phyloP scores from a whole-genome alignment of 2,797 vertebrate genomes.

The Cirrhinus molitorella region DNA sequence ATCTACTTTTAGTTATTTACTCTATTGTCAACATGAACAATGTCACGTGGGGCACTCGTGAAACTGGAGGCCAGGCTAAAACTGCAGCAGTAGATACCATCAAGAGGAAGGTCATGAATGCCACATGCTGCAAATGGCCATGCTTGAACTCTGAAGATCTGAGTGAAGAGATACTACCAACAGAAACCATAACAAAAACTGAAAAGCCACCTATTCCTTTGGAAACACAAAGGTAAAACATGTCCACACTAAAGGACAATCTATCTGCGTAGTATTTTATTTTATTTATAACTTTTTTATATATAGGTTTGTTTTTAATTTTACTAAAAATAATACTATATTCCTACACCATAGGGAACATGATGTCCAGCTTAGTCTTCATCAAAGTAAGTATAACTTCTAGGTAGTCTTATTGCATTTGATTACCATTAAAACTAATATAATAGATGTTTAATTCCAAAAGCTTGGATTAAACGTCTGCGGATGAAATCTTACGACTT shows the following conservation, averaged over 20 bases:
- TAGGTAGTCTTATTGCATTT: no score
- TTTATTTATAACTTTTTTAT: no score
- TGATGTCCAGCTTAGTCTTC: background rate
- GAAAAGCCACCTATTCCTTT: no score
- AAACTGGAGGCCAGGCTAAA: conserved; percentile 50
- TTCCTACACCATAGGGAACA: no score
- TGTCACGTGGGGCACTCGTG: conserved; percentile 71
- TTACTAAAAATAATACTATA: no score
- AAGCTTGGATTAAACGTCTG: conserved; percentile 69
- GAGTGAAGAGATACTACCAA: conserved; percentile 6
- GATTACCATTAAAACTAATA: background rate
- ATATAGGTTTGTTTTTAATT: no score
- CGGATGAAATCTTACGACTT: conserved; percentile 58
- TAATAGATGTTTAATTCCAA: background rate
- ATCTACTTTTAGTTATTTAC: conserved; percentile 68
- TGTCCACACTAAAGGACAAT: background rate
- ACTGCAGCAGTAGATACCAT: conserved; percentile 3
- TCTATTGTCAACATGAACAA: conserved; percentile 72
- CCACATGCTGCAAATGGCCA: conserved; percentile 50
- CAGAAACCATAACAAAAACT: background rate
- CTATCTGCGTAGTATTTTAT: background rate
- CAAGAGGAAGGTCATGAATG: conserved; percentile 31
- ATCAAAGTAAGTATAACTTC: conserved; percentile 6
- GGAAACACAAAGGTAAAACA: conserved; percentile 18
- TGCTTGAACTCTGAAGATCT: conserved; percentile 46